Conservation (phyloP, 2,888 invertebrate genomes). For the Aquatica leii region DNA sequence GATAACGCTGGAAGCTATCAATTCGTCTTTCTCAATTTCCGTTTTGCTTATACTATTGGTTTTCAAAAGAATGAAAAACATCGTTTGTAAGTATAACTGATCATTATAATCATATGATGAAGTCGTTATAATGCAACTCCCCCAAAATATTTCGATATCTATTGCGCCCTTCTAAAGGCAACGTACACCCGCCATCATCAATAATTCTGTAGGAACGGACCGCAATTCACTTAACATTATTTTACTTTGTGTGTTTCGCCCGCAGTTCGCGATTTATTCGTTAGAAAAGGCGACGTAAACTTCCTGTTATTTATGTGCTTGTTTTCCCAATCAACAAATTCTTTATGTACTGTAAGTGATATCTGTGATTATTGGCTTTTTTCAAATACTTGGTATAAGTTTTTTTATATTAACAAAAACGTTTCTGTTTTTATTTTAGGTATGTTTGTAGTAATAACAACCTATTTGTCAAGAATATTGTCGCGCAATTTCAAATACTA, state of each 20-base stretch:
- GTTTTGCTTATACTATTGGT: slow-evolving; percentile 15
- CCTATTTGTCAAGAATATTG: too few species aligned
- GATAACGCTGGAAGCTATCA: slow-evolving; percentile 2
- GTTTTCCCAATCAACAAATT: slow-evolving; percentile 40
- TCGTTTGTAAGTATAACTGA: slow-evolving; percentile 18
- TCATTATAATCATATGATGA: slow-evolving; percentile 28
- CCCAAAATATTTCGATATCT: slow-evolving; percentile 17
- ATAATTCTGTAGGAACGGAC: slow-evolving; percentile 34
- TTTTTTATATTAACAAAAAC: too few species aligned
- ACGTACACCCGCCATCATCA: slow-evolving; percentile 28
- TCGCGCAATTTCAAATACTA: too few species aligned
- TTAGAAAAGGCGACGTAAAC: slow-evolving; percentile 27
- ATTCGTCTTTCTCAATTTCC: slow-evolving; percentile 28
- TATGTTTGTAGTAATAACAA: too few species aligned
- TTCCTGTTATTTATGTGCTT: slow-evolving; percentile 42
- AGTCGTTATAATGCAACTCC: slow-evolving; percentile 16
- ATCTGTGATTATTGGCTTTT: not conserved
- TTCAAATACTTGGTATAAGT: too few species aligned
- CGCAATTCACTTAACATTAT: slow-evolving; percentile 39
- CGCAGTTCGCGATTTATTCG: slow-evolving; percentile 31
- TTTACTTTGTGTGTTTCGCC: slow-evolving; percentile 34
- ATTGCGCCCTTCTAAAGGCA: slow-evolving; percentile 13
- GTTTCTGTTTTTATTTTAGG: too few species aligned
- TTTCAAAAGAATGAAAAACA: slow-evolving; percentile 20
- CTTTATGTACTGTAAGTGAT: slow-evolving; percentile 8